Conservation (phyloP, 2,113 vertebrate genomes). For the Myrmophylax atrothorax region DNA sequence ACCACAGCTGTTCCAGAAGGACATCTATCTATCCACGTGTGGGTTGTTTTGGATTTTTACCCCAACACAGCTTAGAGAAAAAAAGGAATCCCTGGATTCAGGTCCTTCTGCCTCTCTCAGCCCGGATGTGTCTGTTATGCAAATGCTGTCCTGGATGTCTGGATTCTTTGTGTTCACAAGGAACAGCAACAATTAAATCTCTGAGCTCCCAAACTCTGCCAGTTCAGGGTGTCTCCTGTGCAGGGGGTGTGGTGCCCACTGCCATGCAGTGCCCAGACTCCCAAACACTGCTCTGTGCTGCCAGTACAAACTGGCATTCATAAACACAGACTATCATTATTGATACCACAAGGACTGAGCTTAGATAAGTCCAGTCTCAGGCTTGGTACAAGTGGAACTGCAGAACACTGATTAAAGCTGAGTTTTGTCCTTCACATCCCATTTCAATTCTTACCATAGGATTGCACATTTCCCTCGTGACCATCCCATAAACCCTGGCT, state of each 20-base stretch:
- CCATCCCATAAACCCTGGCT: not conserved
- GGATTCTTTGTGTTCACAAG: not conserved
- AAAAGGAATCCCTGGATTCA: not conserved
- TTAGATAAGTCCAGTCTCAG: not conserved
- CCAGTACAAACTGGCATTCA: not conserved
- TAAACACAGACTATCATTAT: fast-evolving
- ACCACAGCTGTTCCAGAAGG: not conserved
- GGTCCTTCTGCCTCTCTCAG: not conserved
- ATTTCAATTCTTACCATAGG: not conserved
- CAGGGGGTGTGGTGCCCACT: not conserved
- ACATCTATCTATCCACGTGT: not conserved
- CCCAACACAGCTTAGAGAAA: not conserved
- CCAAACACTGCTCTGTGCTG: not conserved
- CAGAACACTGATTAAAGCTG: not conserved
- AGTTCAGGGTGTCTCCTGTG: not conserved
- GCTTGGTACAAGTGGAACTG: not conserved
- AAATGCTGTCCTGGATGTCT: not conserved
- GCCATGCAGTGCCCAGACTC: not conserved
- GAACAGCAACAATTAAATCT: not conserved
- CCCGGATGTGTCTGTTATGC: not conserved
- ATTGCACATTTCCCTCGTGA: not conserved
- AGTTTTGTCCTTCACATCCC: not conserved
- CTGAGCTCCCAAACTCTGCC: not conserved
- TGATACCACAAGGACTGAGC: not conserved
- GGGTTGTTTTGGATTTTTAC: fast-evolving